Evolutionary conservation across 1,140 invertebrate species (phyloP).

Genomic region (Phortica variegata): DNA sequence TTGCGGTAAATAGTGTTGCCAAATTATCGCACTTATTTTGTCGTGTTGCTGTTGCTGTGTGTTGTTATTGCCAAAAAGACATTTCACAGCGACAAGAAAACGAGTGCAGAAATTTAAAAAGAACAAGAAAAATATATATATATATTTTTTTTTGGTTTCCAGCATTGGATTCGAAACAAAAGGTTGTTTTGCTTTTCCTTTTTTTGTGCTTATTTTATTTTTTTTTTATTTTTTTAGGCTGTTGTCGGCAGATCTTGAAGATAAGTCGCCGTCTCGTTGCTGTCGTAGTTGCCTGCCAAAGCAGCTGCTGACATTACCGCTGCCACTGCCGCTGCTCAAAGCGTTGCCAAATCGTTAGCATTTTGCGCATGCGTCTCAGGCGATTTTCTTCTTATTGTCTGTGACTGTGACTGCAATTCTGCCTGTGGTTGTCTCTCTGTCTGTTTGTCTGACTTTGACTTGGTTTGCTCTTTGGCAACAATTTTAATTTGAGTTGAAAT

Average conservation of each 20-base stretch:
- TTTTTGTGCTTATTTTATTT: not conserved
- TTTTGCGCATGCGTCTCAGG: not conserved
- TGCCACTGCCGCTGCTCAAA: too few relatives aligned
- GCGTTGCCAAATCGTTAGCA: not conserved
- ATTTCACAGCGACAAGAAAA: not conserved
- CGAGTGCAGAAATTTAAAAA: not conserved
- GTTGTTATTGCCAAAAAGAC: not conserved
- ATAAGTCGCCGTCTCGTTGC: conserved; percentile 3
- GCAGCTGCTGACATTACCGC: too few relatives aligned
- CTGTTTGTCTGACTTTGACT: conserved; percentile 6
- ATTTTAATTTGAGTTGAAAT: conserved; percentile 18
- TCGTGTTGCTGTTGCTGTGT: too few relatives aligned
- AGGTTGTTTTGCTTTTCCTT: too few relatives aligned
- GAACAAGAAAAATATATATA: not conserved
- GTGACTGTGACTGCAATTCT: conserved; percentile 25
- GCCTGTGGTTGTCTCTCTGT: too few relatives aligned
- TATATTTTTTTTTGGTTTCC: too few relatives aligned
- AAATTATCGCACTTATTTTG: too few relatives aligned
- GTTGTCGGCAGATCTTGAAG: conserved; percentile 14
- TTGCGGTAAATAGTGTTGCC: too few relatives aligned
- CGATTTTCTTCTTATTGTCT: conserved; percentile 5
- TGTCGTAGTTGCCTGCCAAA: too few relatives aligned
- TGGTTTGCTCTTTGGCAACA: not conserved
- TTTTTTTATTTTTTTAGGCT: conserved; percentile 11
- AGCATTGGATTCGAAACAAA: too few relatives aligned